Conservation (phyloP, 2,888 invertebrate genomes). For the Anoplius nigerrimus region DNA sequence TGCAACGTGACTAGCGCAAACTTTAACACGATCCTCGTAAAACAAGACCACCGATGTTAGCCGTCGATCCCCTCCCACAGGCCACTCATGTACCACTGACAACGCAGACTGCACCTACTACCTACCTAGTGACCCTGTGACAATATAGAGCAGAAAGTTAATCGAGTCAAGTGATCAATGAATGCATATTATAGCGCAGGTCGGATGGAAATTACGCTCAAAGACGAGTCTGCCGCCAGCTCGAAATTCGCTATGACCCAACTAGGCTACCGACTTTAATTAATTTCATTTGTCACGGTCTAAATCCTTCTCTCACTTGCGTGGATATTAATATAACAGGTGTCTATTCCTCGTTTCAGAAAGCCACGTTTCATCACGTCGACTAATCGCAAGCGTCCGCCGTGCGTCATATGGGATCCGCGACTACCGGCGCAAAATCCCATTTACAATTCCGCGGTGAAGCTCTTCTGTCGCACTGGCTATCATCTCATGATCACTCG, state of each 20-base stretch:
- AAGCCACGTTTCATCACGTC: constrained; percentile 32
- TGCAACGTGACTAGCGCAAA: too few relatives aligned
- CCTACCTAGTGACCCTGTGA: constrained; percentile 50
- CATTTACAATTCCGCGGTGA: constrained; percentile 76
- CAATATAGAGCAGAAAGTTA: constrained; percentile 56
- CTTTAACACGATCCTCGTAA: too few relatives aligned
- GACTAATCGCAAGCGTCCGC: constrained; percentile 33
- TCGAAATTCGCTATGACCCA: too few relatives aligned
- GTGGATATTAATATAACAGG: too few relatives aligned
- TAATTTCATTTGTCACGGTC: too few relatives aligned
- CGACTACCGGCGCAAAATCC: constrained; percentile 71
- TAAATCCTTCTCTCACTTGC: too few relatives aligned
- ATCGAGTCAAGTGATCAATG: constrained; percentile 58
- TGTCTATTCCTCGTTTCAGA: constrained; percentile 44
- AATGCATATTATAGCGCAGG: constrained; percentile 19
- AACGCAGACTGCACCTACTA: constrained; percentile 42
- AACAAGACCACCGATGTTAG: neutral
- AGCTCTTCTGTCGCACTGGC: constrained; percentile 78
- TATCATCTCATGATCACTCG: constrained; percentile 77
- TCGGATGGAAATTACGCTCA: neutral
- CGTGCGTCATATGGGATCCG: constrained; percentile 60
- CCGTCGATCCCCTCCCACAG: neutral
- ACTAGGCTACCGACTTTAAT: too few relatives aligned
- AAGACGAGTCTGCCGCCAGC: too few relatives aligned
- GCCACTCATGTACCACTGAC: constrained; percentile 40